phyloP scores from a whole-genome alignment of 2,113 vertebrate species.

The Forbesichthys agassizii region DNA sequence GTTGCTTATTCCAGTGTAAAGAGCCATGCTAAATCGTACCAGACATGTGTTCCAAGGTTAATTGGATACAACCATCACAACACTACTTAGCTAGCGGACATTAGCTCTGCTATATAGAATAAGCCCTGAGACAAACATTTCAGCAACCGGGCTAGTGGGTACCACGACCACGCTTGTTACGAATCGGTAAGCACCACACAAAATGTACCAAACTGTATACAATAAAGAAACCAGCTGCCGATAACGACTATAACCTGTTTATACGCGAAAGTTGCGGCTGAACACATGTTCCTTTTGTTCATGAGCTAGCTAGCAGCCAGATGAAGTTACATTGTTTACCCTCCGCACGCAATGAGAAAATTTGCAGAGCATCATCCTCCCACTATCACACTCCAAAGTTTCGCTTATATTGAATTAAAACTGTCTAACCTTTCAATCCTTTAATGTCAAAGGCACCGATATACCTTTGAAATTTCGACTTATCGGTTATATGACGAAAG shows the following conservation, averaged over 20 bases:
- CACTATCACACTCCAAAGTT: conserved; percentile 69
- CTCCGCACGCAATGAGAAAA: conserved; percentile 55
- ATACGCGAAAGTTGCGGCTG: conserved; percentile 32
- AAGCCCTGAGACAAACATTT: conserved; percentile 17
- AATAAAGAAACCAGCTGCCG: conserved; percentile 14
- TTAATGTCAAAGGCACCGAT: conserved; percentile 45
- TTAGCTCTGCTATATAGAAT: conserved; percentile 61
- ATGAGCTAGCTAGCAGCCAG: conserved; percentile 66
- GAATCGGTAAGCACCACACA: conserved; percentile 21
- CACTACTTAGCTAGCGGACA: conserved; percentile 50
- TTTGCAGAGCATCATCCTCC: conserved; percentile 69
- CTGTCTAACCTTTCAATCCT: conserved; percentile 69
- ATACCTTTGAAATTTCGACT: conserved; percentile 48
- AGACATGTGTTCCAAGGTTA: conserved; percentile 59
- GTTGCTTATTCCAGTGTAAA: neutral
- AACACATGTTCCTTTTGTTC: conserved; percentile 68
- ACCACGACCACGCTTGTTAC: conserved; percentile 42
- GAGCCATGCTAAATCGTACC: neutral
- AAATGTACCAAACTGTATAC: neutral
- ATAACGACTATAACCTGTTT: conserved; percentile 16
- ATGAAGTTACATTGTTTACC: conserved; percentile 79
- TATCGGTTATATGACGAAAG: conserved; percentile 43
- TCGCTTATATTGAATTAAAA: conserved; percentile 58
- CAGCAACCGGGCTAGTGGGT: conserved; percentile 53
- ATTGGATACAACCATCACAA: conserved; percentile 69